Evolutionary conservation across 2,888 invertebrate genomes (phyloP).

Genomic region (Yponomeuta plumbellus): DNA sequence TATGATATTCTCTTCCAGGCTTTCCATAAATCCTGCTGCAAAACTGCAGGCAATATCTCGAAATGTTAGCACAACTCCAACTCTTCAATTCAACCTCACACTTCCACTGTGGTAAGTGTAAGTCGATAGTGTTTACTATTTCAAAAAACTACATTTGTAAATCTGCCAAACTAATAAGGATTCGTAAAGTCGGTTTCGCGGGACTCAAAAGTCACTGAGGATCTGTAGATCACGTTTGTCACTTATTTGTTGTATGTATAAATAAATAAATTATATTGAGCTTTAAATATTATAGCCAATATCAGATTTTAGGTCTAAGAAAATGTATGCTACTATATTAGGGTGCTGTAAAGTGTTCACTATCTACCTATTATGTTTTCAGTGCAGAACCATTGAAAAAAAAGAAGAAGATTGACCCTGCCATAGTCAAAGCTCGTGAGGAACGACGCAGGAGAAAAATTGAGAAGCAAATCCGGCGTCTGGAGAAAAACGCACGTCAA

Average conservation of each 20-base stretch:
- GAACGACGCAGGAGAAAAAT: conserved; percentile 88
- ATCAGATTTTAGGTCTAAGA: too few relatives aligned
- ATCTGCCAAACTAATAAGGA: too few relatives aligned
- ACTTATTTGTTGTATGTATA: too few relatives aligned
- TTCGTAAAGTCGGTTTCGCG: too few relatives aligned
- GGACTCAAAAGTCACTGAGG: too few relatives aligned
- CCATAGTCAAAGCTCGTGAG: conserved; percentile 86
- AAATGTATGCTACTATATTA: too few relatives aligned
- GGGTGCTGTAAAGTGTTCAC: too few relatives aligned
- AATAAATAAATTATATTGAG: too few relatives aligned
- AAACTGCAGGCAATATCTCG: conserved; percentile 39
- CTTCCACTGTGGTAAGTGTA: conserved; percentile 56
- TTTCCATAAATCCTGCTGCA: conserved; percentile 42
- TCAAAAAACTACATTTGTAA: background rate
- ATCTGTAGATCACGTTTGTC: too few relatives aligned
- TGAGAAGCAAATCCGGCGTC: conserved; percentile 89
- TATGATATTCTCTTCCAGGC: conserved; percentile 37
- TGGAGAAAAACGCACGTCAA: conserved; percentile 88
- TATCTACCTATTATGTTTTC: conserved; percentile 28
- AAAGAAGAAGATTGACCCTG: conserved; percentile 90
- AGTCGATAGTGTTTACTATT: background rate
- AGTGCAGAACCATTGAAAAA: conserved; percentile 94
- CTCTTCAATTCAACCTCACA: conserved; percentile 58
- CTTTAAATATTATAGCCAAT: too few relatives aligned
- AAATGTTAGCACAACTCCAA: conserved; percentile 42